phyloP scores from a whole-genome alignment of 2,113 vertebrate species.

The Aptenodytes forsteri region DNA sequence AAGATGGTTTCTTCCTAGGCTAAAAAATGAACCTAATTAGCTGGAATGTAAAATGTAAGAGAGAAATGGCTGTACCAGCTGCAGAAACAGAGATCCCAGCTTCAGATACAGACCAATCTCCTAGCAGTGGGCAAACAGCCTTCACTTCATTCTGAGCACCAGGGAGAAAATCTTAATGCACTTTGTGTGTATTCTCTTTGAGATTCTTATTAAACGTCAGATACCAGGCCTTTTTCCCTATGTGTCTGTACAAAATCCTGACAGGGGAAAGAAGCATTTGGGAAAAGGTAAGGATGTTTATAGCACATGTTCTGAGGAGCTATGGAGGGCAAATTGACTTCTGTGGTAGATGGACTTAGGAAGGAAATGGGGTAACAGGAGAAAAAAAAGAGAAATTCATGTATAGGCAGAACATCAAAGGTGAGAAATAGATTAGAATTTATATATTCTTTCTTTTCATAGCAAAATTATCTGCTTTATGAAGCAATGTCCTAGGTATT shows the following conservation, averaged over 20 bases:
- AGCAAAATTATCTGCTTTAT: not conserved
- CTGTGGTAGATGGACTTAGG: not conserved
- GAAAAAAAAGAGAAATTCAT: not conserved
- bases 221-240: not conserved
- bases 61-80: not conserved
- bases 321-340: not conserved
- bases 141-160: not conserved
- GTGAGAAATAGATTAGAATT: not conserved
- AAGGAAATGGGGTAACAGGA: not conserved
- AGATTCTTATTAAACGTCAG: not conserved
- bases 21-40: not conserved
- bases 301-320: not conserved
- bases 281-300: not conserved
- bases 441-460: not conserved
- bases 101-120: not conserved
- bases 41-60: not conserved
- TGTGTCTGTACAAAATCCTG: not conserved
- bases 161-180: not conserved
- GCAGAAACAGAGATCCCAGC: not conserved
- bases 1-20: not conserved
- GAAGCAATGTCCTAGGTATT: not conserved
- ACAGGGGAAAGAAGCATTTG: not conserved
- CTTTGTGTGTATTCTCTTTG: not conserved
- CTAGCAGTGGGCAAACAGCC: not conserved
- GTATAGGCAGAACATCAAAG: not conserved